These are phyloP conservation scores for Acanthis flammea DNA, from an alignment of 2,797 vertebrate genomes.

Conservation along the genomic window DNA sequence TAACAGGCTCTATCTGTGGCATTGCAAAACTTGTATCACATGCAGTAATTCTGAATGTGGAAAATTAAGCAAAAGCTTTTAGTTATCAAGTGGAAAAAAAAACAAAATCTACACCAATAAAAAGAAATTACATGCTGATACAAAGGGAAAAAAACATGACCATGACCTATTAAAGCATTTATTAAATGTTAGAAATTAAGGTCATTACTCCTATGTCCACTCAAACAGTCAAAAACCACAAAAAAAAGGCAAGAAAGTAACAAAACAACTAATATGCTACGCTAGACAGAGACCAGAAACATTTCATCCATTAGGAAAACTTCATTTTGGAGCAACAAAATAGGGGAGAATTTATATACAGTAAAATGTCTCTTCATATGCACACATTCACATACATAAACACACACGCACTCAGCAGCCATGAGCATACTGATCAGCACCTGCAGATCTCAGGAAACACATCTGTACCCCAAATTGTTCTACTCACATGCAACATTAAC, in stretches of 20 bases:
- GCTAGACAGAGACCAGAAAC: not conserved
- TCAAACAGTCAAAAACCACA: not conserved
- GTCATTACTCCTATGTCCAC: not conserved
- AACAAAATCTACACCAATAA: not conserved
- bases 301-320: not conserved
- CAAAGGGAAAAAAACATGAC: not conserved
- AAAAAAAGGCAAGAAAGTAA: not conserved
- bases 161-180: not conserved
- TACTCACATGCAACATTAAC: not conserved
- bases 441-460: not conserved
- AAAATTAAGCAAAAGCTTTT: not conserved
- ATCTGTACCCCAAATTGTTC: not conserved
- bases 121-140: not conserved
- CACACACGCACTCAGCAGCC: not conserved
- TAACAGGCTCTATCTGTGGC: not conserved
- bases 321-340: not conserved
- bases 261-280: not conserved
- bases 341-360: not conserved
- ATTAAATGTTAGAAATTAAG: not conserved
- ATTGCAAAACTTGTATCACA: not conserved
- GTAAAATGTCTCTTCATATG: not conserved
- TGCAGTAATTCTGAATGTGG: not conserved
- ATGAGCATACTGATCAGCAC: not conserved
- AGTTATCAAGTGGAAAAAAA: not conserved
- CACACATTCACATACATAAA: accelerated